A percentile compares a stretch with the other conserved stretches of the same genome.
Evolutionary conservation across 2,797 vertebrate genomes (phyloP).

Genomic region (Oreochromis grahami): DNA sequence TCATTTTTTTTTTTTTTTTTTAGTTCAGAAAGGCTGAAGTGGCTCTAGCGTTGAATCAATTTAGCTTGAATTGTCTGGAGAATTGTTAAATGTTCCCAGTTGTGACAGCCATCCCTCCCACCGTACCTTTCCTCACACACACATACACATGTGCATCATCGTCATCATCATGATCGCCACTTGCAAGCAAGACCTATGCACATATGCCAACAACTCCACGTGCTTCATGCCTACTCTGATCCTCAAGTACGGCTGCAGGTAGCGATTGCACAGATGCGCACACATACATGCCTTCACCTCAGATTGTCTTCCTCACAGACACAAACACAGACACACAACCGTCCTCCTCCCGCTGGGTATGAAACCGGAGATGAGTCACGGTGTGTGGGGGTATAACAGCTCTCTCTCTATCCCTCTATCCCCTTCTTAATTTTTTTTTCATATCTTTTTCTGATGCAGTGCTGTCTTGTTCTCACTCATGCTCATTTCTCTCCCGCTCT

Average conservation of each 20-base stretch:
- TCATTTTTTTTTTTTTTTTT: background rate
- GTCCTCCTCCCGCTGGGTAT: conserved; percentile 48
- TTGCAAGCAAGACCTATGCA: background rate
- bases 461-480: conserved; percentile 29
- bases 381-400: conserved; percentile 63
- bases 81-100: conserved; percentile 64
- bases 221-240: background rate
- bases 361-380: conserved; percentile 73
- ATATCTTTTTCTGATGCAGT: conserved; percentile 37
- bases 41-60: conserved; percentile 55
- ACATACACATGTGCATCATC: background rate
- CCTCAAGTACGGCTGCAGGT: background rate
- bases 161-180: background rate
- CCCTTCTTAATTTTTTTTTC: conserved; percentile 11
- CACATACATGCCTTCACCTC: background rate
- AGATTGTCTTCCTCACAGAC: background rate
- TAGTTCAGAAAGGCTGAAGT: conserved; percentile 14
- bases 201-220: background rate
- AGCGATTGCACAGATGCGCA: background rate
- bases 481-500: background rate
- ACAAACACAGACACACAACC: background rate
- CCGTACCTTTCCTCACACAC: background rate
- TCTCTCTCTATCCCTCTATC: conserved; percentile 11
- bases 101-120: conserved; percentile 17
- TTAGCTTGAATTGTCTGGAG: conserved; percentile 44